Evolutionary conservation across 2,113 vertebrate genomes (phyloP).

Genomic region (Macquaria australasica): DNA sequence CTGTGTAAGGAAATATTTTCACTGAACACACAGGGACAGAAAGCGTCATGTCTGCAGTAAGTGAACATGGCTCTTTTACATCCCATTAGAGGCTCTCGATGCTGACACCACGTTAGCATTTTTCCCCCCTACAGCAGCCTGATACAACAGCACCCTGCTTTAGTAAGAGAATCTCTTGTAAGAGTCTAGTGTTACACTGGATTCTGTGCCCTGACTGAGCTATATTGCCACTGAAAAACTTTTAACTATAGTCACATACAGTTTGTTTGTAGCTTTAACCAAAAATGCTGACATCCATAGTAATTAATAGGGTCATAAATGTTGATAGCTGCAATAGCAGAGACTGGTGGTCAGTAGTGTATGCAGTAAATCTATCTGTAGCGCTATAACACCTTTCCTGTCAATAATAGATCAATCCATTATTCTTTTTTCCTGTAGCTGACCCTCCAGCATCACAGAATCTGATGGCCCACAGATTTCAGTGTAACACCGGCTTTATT

Average conservation of each 20-base stretch:
- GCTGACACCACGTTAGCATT: constrained; percentile 21
- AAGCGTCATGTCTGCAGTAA: constrained; percentile 40
- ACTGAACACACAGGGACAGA: constrained; percentile 7
- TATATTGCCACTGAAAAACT: neutral
- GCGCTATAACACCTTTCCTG: neutral
- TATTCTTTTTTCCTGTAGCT: neutral
- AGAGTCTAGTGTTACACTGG: constrained; percentile 16
- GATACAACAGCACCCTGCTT: neutral
- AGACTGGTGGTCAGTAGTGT: neutral
- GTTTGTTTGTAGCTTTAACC: neutral
- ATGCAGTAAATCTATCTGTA: neutral
- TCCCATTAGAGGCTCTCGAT: constrained; percentile 37
- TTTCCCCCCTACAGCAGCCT: neutral
- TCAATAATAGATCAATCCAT: neutral
- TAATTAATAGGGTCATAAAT: neutral
- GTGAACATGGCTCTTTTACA: constrained; percentile 29
- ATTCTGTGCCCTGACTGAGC: constrained; percentile 14
- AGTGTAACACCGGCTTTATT: neutral
- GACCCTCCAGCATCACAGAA: neutral
- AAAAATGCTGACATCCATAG: neutral
- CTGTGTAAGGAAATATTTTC: constrained; percentile 34
- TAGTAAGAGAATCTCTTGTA: neutral
- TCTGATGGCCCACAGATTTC: neutral
- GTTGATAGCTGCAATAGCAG: neutral
- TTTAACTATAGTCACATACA: neutral